Evolutionary conservation across 2,888 invertebrate species (phyloP).

Genomic region (Heliconius ethilla): DNA sequence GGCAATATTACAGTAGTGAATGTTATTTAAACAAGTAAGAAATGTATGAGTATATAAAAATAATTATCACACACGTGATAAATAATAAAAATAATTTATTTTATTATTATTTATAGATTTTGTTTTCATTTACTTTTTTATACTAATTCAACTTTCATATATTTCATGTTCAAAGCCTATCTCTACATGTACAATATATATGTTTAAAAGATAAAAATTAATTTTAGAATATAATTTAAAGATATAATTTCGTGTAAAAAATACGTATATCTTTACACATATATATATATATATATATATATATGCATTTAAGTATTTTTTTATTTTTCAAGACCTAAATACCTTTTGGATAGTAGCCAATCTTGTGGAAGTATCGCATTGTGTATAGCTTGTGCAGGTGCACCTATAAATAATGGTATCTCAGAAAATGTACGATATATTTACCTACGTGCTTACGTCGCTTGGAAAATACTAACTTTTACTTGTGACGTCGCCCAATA

Average conservation of each 20-base stretch:
- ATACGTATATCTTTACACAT: too few species aligned
- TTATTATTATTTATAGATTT: not conserved
- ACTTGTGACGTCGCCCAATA: too few species aligned
- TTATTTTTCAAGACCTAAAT: constrained; percentile 12
- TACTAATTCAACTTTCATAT: too few species aligned
- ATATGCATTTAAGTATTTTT: not conserved
- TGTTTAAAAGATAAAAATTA: too few species aligned
- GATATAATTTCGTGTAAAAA: too few species aligned
- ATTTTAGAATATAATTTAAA: too few species aligned
- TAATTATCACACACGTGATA: too few species aligned
- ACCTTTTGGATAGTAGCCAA: constrained; percentile 28
- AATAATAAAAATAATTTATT: too few species aligned
- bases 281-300: not conserved
- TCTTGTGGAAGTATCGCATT: constrained; percentile 14
- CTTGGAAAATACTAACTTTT: not conserved
- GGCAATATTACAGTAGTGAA: not conserved
- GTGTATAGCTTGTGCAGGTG: constrained; percentile 29
- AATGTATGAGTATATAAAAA: too few species aligned
- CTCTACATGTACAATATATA: too few species aligned
- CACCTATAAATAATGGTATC: constrained; percentile 24
- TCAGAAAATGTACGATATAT: constrained; percentile 18
- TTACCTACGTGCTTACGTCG: not conserved
- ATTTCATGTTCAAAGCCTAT: too few species aligned
- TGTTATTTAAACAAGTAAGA: too few species aligned
- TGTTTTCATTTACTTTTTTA: not conserved